Evolutionary conservation across 2,888 invertebrate genomes (phyloP), one percentile per base, ranked within the genome.

Genomic region (Lasiommata megera): DNA sequence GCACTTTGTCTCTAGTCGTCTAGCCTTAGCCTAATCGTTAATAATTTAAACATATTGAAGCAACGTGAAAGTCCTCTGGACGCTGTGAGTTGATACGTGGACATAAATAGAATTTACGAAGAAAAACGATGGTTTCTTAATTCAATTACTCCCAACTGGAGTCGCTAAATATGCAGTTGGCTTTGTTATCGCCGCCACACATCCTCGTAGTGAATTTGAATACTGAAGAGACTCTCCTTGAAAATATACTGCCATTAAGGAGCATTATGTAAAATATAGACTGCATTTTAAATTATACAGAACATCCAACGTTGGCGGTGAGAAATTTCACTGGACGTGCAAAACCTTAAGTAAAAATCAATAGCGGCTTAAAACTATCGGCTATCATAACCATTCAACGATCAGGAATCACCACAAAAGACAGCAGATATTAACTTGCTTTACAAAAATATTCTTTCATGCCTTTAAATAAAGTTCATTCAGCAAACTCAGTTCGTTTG

Each of bases 301-400:
- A 11, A 43, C 23, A 12, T 16, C 14, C 16, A 11, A 46, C 16
- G 31, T 31, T 11, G 29, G 6, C 37, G 38, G 14, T 38, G 28
- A 29, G 38, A 5, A 51, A 29, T 51, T 18, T 16, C 11, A 46
- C 34, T 23, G 16, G 23, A 40, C n/a, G 6, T 23, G 23, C 31
- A 51, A 51, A 51, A 46, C 16, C 34, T 59, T 14, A 50, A 56
- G 55, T 48, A 41, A 48, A 48, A 48, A 55, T 31, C 41, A 34
- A 48, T 43, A 55, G 55, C 23, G 31, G 55, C 48, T 55, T 36
- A 41, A 54, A 48, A 48, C 41, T 48, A 48, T 50, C 41, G 23
- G 41, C 29, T 23, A 41, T 50, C 48, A 48, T 43, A 55, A 47
- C 46, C 18, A 44, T 28, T 18, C 17, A 17, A 50, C 29, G 23